Evolutionary conservation across 2,888 invertebrate genomes (phyloP), one percentile per base, ranked within the genome.

Genomic region (Hydroisotoma schaefferi): DNA sequence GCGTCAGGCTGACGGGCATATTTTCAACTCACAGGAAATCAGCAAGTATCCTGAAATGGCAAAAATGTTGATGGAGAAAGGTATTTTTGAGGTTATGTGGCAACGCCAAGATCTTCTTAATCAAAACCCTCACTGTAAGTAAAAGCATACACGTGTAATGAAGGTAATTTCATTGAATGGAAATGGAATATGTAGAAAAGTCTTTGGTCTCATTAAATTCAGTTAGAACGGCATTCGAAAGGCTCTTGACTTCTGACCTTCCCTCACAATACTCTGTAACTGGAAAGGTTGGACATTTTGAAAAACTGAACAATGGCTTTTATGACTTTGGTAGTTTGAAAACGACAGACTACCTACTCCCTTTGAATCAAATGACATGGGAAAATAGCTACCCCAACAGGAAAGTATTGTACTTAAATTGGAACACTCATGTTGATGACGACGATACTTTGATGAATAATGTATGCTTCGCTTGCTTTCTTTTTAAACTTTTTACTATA

Each of bases 231-330:
- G 84, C 85, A 0, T 76, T 85, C 10, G 82, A 85, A 51, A 78
- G 81, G 0, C 80, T 86, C 15, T 80, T 85, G 63, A 75, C 80
- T 2, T 80, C 81, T 43, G 81, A 84, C 62, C 80, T 84, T 0
- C 82, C 85, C 0, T 80, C 83, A 27, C 86, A 86, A 74, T 81
- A 86, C 57, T 83, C 83, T 1, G 81, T 84, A 68, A 82, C 81
- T 0, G 84, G 84, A 4, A 78, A 80, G 2, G 75, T 86, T 28
- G 82, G 82, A 2, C 79, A 85, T 37, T 82, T 81, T 62, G 85
- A 86, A 59, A 77, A 81, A 22, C 85, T 84, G 0, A 76, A 78
- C 69, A 75, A 77, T 62, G 77, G 46, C 46, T 46, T 46, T 22
- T 46, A 46, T 15, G 46, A 40, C 40, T 40, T 15, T 15, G 40